Evolutionary conservation across 1,140 invertebrate genomes (phyloP), one percentile per base, ranked within the genome.

Genomic region (Laupala kohalensis): DNA sequence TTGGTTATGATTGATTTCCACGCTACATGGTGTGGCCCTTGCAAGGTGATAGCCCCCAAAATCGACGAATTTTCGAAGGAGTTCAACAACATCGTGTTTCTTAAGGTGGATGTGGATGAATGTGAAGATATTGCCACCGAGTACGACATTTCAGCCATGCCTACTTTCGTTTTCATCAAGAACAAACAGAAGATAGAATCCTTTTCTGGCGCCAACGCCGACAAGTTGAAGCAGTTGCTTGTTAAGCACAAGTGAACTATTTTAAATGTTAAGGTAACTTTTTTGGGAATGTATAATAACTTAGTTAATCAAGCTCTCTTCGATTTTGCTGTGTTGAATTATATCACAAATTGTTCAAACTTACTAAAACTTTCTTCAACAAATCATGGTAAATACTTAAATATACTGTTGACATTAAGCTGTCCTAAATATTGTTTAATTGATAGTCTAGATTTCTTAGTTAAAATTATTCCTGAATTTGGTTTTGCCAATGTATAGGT

Each of bases 151-250:
- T 85, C 85, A 74, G 92, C 92, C 68, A 96, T 97, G 94, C 95
- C 95, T 64, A 97, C 95, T 0, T 97, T 97, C 80, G 80, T 96
- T 25, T 95, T 96, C 80, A 83, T 96, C 74, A 96, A 95, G 82
- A 88, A 88, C 76, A 82, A 84, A 37, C 77, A 86, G 78, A 86
- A 88, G 79, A 84, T 93, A 28, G 86, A 89, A 6, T 84, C 86
- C 70, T 92, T 95, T 78, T 87, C 89, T 73, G 94, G 94, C 24
- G 92, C 92, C 37, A 94, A 92, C 78, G 84, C 85, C 63, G 84
- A 87, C 5, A 93, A 90, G 80, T 80, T 96, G 19, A 85, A 84
- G 76, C 84, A 86, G 76, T 81, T 82, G 9, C 84, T 93, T 75
- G 76, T 84, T 64, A 87, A 88, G 75, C 75, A 85, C 76, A 86